phyloP scores from a whole-genome alignment of 2,113 vertebrate genomes.

The Hippocampus mohnikei region DNA sequence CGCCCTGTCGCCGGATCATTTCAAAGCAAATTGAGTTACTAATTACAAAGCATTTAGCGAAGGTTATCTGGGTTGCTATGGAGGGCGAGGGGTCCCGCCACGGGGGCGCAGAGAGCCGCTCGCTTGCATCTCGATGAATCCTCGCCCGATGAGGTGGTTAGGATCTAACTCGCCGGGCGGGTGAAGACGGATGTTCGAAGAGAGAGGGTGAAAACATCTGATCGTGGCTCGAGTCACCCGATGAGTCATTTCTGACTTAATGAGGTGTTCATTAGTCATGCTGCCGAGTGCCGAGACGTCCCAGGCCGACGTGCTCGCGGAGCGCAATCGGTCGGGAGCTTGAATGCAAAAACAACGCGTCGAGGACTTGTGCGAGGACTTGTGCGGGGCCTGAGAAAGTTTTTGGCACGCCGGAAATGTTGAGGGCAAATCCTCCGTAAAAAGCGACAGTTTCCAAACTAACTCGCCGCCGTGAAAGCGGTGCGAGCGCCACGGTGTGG shows the following conservation, averaged over 20 bases:
- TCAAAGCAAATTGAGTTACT: conserved; percentile 41
- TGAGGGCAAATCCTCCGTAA: too few species aligned
- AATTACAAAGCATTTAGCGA: conserved; percentile 45
- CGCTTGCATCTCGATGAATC: neutral
- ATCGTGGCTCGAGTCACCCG: conserved; percentile 12
- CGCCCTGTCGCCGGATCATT: conserved; percentile 29
- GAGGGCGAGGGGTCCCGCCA: conserved; percentile 14
- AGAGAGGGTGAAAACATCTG: conserved; percentile 11
- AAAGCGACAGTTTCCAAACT: neutral
- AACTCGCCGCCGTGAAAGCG: too few species aligned
- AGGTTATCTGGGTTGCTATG: conserved; percentile 59
- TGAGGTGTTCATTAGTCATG: conserved; percentile 18
- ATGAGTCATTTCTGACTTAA: conserved; percentile 31
- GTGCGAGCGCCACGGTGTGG: too few species aligned
- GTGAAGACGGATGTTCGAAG: conserved; percentile 30
- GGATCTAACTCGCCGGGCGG: conserved; percentile 35
- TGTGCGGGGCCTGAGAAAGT: too few species aligned
- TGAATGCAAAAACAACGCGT: neutral
- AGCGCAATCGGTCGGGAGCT: conserved; percentile 9
- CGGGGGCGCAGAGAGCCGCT: conserved; percentile 19
- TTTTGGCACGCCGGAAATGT: too few species aligned
- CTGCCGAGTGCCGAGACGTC: conserved; percentile 2
- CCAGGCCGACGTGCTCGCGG: conserved; percentile 2
- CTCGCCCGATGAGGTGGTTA: conserved; percentile 35
- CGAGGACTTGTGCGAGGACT: too few species aligned